Evolutionary conservation across 2,113 vertebrate genomes (phyloP).

Genomic region (Sphaerodactylus townsendi): DNA sequence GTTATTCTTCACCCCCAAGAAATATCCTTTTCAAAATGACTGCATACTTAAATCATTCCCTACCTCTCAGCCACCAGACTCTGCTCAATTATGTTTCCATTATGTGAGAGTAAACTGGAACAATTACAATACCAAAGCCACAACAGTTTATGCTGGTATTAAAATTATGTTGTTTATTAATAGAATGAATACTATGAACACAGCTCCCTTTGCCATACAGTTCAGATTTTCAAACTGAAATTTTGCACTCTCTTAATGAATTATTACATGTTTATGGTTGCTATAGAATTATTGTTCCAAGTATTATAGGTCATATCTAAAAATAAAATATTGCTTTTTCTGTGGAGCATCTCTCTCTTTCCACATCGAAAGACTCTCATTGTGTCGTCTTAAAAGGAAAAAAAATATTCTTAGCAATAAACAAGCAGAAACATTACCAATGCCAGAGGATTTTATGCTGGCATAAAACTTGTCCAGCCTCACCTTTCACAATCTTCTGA

Average conservation of each 20-base stretch:
- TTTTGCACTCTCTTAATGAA: not conserved
- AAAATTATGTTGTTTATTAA: no score
- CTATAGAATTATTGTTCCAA: not conserved
- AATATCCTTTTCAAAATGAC: not conserved
- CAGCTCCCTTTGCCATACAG: not conserved
- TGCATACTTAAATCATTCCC: not conserved
- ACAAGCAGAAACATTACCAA: not conserved
- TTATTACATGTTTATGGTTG: not conserved
- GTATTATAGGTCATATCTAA: not conserved
- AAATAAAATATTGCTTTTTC: conserved; percentile 17
- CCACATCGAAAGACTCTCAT: not conserved
- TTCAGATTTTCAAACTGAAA: not conserved
- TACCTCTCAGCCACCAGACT: not conserved
- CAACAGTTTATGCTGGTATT: no score
- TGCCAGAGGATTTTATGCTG: not conserved
- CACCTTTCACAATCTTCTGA: no score
- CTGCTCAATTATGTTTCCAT: fast-evolving
- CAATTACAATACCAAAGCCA: no score
- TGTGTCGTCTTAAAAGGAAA: not conserved
- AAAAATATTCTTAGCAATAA: not conserved
- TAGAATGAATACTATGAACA: no score
- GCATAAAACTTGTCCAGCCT: not conserved
- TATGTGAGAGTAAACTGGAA: no score
- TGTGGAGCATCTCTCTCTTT: fast-evolving
- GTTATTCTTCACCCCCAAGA: conserved; percentile 4